Base-by-base conservation (phyloP, 2,888 invertebrate species). In the Pterobdella sp. region DNA sequence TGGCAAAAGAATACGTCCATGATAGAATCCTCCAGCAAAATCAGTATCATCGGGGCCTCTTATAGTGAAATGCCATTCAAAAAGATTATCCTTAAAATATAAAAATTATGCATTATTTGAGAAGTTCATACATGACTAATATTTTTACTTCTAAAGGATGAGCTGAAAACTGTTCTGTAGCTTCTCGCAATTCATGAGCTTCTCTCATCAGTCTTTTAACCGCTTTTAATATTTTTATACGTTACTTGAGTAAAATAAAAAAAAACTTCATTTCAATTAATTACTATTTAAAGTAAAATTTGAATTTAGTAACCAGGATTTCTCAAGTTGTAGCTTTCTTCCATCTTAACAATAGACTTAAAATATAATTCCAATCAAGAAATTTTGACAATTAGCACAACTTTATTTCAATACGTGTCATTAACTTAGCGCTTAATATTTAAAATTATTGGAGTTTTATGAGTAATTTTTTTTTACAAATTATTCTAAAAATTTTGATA, bases 11-110 rank as follows among this genome's bases (percentile, higher is more conserved):
- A 95, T 94, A 79, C 94, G 87, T 2, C 84, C 95, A 83, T 96
- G 95, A 83, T 94, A 95, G 76, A 92, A 87, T 49, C 95, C 95
- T 75, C 89, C 90, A 52, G 91, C 91, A 84, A 93, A 95, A 78
- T 93, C 93, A 0, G 92, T 90, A 34, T 90, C 90, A 72, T 89
- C 88, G 1, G 94, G 93, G 4, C 94, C 95, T 80, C 91, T 88
- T 1, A 95, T 90, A 0, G 94, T 95, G 82, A 96, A 95, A 84
- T 96, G 95, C 95, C 95, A 96, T 83, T 95, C 95, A 84, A 96
- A 95, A 71, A 95, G 85, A 84, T 95, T 96, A 82, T 95, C 94
- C 84, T 86, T 14, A 29, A 18, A 18, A 14, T 64, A n/a, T 64
- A 64, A 64, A 29, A 64, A 18, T 10, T 22, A 22, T 64, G 29